Evolutionary conservation across 2,888 invertebrate species (phyloP).

Genomic region (Sinodicranocentrus sp.): DNA sequence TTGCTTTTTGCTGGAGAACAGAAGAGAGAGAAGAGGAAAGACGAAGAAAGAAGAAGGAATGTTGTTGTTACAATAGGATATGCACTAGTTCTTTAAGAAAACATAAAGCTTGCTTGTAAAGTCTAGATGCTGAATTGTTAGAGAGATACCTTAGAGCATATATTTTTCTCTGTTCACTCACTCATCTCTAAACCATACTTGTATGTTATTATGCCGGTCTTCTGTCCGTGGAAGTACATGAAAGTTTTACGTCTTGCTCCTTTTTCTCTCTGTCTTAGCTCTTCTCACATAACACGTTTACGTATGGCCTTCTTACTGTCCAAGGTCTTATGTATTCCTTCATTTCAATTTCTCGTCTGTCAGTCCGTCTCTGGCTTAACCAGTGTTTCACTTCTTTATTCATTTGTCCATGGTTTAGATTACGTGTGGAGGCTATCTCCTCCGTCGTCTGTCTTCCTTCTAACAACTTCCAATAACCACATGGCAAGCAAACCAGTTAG

Average conservation of each 20-base stretch:
- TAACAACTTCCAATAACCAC: constrained; percentile 60
- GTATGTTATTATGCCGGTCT: neutral
- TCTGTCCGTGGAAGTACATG: constrained; percentile 27
- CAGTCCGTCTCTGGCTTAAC: constrained; percentile 34
- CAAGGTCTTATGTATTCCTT: constrained; percentile 58
- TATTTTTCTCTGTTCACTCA: constrained; percentile 30
- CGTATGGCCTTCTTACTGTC: constrained; percentile 53
- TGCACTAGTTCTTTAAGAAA: constrained; percentile 59
- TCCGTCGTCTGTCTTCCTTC: constrained; percentile 17
- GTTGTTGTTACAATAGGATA: constrained; percentile 61
- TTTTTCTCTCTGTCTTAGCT: neutral
- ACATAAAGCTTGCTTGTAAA: constrained; percentile 25
- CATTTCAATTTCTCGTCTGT: constrained; percentile 52
- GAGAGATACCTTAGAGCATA: constrained; percentile 34
- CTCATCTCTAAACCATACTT: constrained; percentile 1
- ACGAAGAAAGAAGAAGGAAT: constrained; percentile 51
- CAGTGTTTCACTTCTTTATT: constrained; percentile 44
- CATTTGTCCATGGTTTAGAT: constrained; percentile 31
- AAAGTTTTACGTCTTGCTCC: neutral
- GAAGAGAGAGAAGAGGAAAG: constrained; percentile 23
- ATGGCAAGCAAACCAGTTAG: constrained; percentile 59
- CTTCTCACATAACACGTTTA: constrained; percentile 40
- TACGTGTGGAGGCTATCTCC: constrained; percentile 12
- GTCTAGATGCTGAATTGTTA: constrained; percentile 19
- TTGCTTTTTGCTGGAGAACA: constrained; percentile 48